A percentile compares a stretch with the other conserved stretches of the same genome.
These are phyloP conservation scores for Apteryx mantelli DNA, from an alignment of 2,113 vertebrate genomes.

Conservation along the genomic window DNA sequence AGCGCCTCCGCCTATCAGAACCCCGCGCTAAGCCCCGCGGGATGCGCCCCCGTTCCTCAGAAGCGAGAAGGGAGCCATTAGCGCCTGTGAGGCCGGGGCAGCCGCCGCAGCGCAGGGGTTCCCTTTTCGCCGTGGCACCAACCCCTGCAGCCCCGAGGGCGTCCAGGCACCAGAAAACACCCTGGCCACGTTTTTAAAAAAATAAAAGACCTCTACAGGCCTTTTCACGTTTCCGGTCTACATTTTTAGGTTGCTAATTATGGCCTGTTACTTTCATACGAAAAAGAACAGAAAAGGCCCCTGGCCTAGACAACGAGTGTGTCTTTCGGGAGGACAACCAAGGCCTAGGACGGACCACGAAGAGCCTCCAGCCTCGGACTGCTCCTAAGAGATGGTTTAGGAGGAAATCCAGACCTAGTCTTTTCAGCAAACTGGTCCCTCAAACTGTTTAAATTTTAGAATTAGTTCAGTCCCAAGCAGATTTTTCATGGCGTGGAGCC, in stretches of 20 bases:
- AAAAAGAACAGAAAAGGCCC: background rate
- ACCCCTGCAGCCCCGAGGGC: no score
- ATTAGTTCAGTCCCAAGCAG: background rate
- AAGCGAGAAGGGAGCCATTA: background rate
- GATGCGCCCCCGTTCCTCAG: accelerated
- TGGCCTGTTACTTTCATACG: background rate
- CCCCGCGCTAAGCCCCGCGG: accelerated
- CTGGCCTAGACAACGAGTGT: no score
- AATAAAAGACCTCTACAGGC: no score
- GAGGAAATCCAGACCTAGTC: background rate
- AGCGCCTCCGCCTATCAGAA: background rate
- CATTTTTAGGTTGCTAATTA: background rate
- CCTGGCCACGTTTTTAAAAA: no score
- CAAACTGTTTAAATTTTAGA: background rate
- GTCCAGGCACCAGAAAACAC: no score
- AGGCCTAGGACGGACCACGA: background rate
- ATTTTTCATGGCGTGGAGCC: background rate
- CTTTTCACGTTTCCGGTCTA: background rate
- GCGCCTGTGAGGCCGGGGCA: accelerated
- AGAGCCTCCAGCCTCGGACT: background rate
- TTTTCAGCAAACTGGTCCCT: background rate
- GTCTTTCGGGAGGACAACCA: no score
- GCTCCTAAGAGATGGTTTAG: background rate
- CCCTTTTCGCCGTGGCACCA: background rate
- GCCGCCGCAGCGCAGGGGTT: accelerated